Base-by-base conservation (phyloP, 2,888 invertebrate genomes). In the Nezara viridula region DNA sequence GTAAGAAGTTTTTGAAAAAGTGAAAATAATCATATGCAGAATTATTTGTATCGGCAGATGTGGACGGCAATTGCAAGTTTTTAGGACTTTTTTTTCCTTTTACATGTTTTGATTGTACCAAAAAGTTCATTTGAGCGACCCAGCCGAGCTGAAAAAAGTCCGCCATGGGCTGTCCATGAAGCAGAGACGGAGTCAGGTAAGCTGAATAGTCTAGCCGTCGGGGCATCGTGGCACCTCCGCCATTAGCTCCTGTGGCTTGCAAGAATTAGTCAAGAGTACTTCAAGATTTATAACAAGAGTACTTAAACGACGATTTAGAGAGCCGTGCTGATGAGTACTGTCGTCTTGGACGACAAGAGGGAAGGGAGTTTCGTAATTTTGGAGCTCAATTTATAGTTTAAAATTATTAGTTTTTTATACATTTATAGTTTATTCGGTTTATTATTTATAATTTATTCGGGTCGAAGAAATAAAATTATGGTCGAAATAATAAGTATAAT, bases 231-330 rank as follows among this genome's bases (percentile, higher is more conserved):
- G 40, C 81, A 44, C 81, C 81, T 44, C 44, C 1, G n/a, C 81
- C 81, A 81, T 81, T 81, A 81, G 44, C 81, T 81, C 44, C 44
- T 81, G 44, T 47, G 81, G 81, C 66, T 73, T 73, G 32, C 32
- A 73, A 73, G 66, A 73, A 73, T 73, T 73, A 73, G 66, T 73
- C 66, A 73, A n/a, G 66, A 73, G 66, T 37, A 37, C 66, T 73
- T 10, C 32, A 66, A 73, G 66, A 37, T 73, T 73, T 73, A 73
- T 73, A 73, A 37, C 66, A 21, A 73, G 66, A 37, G 66, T 37
- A 73, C 66, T 73, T 37, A 73, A 1, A 21, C 16, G 32, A 14
- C n/a, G 27, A 60, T 60, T 27, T 12, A 27, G 27, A 27, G 60
- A 14, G 9, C 5, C 19, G 19, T 73, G 37, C 66, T 73, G 19